Base-by-base conservation (phyloP, 2,113 vertebrate species). In the Balaeniceps rex region DNA sequence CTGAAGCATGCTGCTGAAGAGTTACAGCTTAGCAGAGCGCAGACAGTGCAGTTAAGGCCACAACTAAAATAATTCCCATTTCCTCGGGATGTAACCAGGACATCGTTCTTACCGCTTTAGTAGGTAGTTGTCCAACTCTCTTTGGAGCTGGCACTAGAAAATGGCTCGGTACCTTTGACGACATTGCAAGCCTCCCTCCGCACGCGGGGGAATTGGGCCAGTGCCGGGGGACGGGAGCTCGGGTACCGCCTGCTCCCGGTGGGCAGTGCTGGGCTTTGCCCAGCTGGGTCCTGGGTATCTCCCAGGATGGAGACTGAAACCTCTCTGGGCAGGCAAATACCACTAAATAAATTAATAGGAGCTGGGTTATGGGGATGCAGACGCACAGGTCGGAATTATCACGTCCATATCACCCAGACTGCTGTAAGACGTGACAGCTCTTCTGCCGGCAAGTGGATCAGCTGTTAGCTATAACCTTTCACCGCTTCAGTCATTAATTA, bases 201-300 rank as follows among this genome's bases (percentile, higher is more conserved):
- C 46, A 11, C 3, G 6, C 0, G 1, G 23, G 16, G 38, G 5
- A 38, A 52, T 11, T 2, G 2, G 49, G 75, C 44, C 55, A 18
- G 64, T 10, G 46, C 10, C 1, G 1, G 18, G 46, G 33, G 24
- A 57, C 5, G 1, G 74, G n/a, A 63, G 33, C 69, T 75, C 5
- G 0, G 36, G 61, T 23, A 36, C 31, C 7, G 5, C 66, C 58
- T 24, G 49, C 40, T n/a, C 80, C 69, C 3, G 5, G 47, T 7
- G 2, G 58, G n/a, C 54, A 66, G 36, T 26, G 60, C n/a, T n/a
- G n/a, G 63, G 54, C 52, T 75, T 31, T 40, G 40, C 38, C 83
- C 54, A 23, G 40, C 64, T 26, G 54, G 12, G 29, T 70, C 42
- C 76, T 21, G 17, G 34, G 29, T 10, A 19, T 15, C 51, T 66